Evolutionary conservation across 2,797 vertebrate genomes (phyloP).

Genomic region (Heliangelus exortis): DNA sequence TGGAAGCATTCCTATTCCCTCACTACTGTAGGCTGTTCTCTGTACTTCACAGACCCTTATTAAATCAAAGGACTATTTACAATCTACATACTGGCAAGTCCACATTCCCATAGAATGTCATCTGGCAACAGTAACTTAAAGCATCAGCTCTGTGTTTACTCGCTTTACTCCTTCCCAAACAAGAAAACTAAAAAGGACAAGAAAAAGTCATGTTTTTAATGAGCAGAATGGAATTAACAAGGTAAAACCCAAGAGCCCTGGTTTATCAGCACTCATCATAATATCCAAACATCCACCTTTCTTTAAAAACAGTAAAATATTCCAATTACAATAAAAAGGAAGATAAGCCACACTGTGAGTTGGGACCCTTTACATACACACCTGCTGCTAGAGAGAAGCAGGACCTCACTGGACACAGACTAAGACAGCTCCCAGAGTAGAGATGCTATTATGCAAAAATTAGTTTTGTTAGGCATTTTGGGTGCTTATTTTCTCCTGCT

Average conservation of each 20-base stretch:
- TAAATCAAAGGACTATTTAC: conserved; percentile 63
- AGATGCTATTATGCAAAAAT: neutral
- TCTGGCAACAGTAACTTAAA: conserved; percentile 38
- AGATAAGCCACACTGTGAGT: neutral
- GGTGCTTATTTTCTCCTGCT: neutral
- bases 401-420: neutral
- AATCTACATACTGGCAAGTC: conserved; percentile 51
- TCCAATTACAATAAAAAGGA: neutral
- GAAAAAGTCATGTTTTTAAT: neutral
- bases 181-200: neutral
- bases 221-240: neutral
- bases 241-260: neutral
- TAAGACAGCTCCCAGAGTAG: neutral
- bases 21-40: conserved; percentile 12
- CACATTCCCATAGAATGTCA: conserved; percentile 48
- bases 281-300: neutral
- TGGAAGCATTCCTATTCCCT: conserved; percentile 42
- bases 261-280: neutral
- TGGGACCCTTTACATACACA: neutral
- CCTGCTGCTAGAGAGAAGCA: neutral
- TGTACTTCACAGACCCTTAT: conserved; percentile 29
- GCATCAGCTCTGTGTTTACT: conserved; percentile 18
- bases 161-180: conserved; percentile 3
- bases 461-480: neutral
- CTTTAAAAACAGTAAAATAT: neutral